Evolutionary conservation across 2,888 invertebrate species (phyloP), one percentile per base, ranked within the genome.

Genomic region (Tetramorium bicarinatum): DNA sequence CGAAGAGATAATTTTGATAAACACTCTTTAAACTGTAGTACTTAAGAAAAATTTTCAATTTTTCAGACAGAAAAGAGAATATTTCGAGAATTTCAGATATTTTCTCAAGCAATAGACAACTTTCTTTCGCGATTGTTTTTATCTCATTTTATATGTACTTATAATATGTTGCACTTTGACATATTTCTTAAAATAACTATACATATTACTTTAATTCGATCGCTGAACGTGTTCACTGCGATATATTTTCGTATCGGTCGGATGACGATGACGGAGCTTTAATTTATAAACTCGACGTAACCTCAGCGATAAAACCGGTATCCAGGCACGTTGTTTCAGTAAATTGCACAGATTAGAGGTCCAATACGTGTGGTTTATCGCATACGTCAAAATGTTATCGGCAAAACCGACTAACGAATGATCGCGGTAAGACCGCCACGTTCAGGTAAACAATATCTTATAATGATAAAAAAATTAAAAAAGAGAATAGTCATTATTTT

Each of bases 221-320:
- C 38, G 13, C 0, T 9, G 6, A 72, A 49, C 38, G 18, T 52
- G 29, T 18, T 49, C 41, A 3, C 25, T 13, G 11, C 25, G 29
- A 25, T 77, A 66, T 56, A 38, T 38, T 54, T n/a, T 11, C 21
- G 69, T 54, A 79, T 67, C 69, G 79, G 34, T 21, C 21, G 44
- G 11, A 25, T 44, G 64, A 25, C 44, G 81, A 41, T 66, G 49
- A 82, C 62, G 56, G 11, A 18, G 11, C 41, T 77, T 25, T 54
- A 34, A 77, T 66, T 77, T 77, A 66, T 66, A 77, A 77, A 77
- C 38, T 41, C 41, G 49, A 41, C 25, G 52, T 76, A 76, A 76
- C 41, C 64, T 29, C 52, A 38, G n/a, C 64, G 66, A 77, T 77
- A 77, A 66, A 77, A 54, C 41, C 76, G 66, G 66, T 64, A 62